Base-by-base conservation (phyloP, 2,888 invertebrate genomes). In the Melanophora roralis region DNA sequence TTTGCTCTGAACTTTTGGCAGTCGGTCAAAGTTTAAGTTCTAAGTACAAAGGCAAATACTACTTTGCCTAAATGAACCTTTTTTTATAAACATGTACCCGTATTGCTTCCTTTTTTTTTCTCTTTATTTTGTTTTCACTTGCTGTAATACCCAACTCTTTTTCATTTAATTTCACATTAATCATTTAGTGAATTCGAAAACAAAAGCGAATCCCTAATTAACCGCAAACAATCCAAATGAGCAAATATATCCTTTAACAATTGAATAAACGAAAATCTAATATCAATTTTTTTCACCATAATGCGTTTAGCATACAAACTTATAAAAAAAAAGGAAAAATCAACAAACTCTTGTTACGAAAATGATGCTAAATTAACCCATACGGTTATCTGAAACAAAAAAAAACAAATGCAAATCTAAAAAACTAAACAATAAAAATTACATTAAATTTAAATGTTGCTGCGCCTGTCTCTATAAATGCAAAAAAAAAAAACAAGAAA, bases 241-340 rank as follows among this genome's bases (percentile, higher is more conserved):
- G 27, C 60, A 75, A 75, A 62, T 7, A 71, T 5, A 2, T 21
- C 27, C 6, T 43, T 47, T 7, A 55, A 19, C 16, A 6, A 12
- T 12, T 6, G 23, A 23, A 27, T 27, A 65, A 57, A 36, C 27
- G 45, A 32, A 68, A 64, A 64, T 49, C 45, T 12, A 65, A 67
- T 45, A 59, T 8, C 53, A 65, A 71, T 75, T 75, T 75, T 75
- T 79, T n/a, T 79, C 75, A 79, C 71, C 69, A 38, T 51, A 43
- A 45, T 4, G 19, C 38, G 32, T 34, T 69, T 59, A 40, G 38
- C 40, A 47, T 59, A 19, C 1, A 21, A 38, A 38, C 38, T 43
- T 71, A 11, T 27, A 40, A 9, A 36, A 11, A 5, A 14, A 49
- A 19, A 23, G 38, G 7, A 43, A 68, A 32, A 43, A 43, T n/a